Base-by-base conservation (phyloP, 2,113 vertebrate genomes). In the Xiphophorus hellerii region DNA sequence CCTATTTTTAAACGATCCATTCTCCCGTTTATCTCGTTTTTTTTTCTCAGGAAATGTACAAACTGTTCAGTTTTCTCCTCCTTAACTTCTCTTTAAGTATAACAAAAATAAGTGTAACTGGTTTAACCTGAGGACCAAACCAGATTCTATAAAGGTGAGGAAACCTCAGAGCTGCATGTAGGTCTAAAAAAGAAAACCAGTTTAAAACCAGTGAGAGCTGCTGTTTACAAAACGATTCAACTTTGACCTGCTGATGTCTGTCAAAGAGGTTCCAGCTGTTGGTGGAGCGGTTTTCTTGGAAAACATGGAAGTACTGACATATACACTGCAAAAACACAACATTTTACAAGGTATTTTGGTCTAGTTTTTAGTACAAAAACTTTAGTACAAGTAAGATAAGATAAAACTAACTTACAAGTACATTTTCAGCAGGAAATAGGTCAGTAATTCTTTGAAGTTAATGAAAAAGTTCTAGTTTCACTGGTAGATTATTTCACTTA, bases 11-110 rank as follows among this genome's bases (percentile, higher is more conserved):
- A 15, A 27, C 5, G 8, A 48, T 68, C 15, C 33, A 27, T 44
- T 33, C 31, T 35, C 31, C 31, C 31, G 30, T 33, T 85, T 74
- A 29, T 76, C 77, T 44, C 76, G 96, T 93, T 94, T 94, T 37
- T 94, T 37, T 94, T 96, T 96, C 97, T 97, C 97, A 98, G 97
- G 97, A 97, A 97, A 96, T 96, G 94, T 94, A 95, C 95, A 95
- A 96, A 96, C 97, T 97, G 96, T 97, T 96, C 95, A 95, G 93
- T 95, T 74, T 82, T 80, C 72, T 84, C 71, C 79, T 73, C 80
- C 62, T 84, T 77, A 63, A 77, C 63, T 67, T 76, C 84, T 77
- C 73, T 85, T 90, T 87, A 81, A 81, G 82, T 84, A 80, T 86
- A 78, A 7, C 22, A n/a, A 25, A 25, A 25, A 25, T 17, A 58